Evolutionary conservation across 2,797 vertebrate genomes (phyloP).

Genomic region (Pangasius sanitwongsei): DNA sequence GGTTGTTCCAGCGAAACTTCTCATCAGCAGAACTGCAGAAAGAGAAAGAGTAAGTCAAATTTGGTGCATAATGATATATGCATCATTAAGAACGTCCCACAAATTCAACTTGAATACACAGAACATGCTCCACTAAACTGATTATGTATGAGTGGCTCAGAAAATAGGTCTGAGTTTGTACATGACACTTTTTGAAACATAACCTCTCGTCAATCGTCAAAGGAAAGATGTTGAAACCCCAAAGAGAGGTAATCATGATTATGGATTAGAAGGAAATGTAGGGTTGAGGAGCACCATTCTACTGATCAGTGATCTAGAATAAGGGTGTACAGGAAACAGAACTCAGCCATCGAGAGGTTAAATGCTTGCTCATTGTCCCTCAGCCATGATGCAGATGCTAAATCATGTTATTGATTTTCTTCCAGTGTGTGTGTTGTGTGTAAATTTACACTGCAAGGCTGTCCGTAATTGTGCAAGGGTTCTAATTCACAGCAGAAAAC

Average conservation of each 20-base stretch:
- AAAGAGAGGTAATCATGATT: conserved; percentile 51
- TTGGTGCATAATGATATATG: background rate
- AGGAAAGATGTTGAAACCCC: conserved; percentile 37
- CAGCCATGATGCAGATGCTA: conserved; percentile 51
- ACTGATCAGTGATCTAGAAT: conserved; percentile 22
- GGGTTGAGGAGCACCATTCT: conserved; percentile 41
- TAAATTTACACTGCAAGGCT: conserved; percentile 62
- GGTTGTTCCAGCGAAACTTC: conserved; percentile 97
- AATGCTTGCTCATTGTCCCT: conserved; percentile 47
- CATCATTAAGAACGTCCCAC: background rate
- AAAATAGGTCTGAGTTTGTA: conserved; percentile 2
- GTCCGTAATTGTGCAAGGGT: conserved; percentile 58
- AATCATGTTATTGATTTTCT: conserved; percentile 60
- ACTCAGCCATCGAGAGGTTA: conserved; percentile 36
- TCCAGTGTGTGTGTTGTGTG: conserved; percentile 44
- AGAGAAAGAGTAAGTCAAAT: conserved; percentile 43
- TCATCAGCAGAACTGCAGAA: conserved; percentile 92
- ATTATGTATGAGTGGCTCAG: background rate
- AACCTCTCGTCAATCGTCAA: conserved; percentile 26
- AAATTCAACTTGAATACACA: background rate
- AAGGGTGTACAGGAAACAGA: conserved; percentile 28
- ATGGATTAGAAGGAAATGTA: conserved; percentile 50
- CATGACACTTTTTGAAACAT: conserved; percentile 17
- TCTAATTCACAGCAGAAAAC: conserved; percentile 62
- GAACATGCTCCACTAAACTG: background rate